Evolutionary conservation across 2,888 invertebrate genomes (phyloP), one percentile per base, ranked within the genome.

Genomic region (Stenodema calcarata): DNA sequence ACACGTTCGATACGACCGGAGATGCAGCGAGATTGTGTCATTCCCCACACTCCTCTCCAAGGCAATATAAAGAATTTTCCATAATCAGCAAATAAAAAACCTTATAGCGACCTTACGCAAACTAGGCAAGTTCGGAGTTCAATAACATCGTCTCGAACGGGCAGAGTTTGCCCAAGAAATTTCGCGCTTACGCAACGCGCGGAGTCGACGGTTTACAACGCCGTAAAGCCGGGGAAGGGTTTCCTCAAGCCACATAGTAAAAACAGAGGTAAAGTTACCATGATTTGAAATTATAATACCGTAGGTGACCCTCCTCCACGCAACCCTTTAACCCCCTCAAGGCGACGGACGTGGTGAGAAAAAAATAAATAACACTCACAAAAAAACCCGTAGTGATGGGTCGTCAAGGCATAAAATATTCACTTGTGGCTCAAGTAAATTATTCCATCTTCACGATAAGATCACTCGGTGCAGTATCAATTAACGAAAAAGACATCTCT

Each of bases 251-350:
- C 41, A 35, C 73, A 30, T 12, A n/a, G 73, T 73, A 73, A 73
- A 73, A 73, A 73, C 41, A 35, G 73, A 73, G 73, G 41, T 73
- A 35, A 35, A 35, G 35, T 73, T 73, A 41, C 73, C 73, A 73
- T 4, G 73, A 73, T 73, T 73, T 73, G 73, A 73, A 73, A 73
- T 73, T 73, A 73, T 73, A 30, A 73, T 73, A 30, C 35, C 41
- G 30, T 7, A n/a, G 73, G 35, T 41, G 73, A 73, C 73, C 73
- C 73, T 41, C 73, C 35, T 73, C 73, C 23, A 62, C 62, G 62
- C 62, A 62, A 62, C 62, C 62, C 62, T 23, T 23, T 11, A 62
- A 62, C 62, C 23, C 62, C 11, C 62, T 23, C 9, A 18, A 18
- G 3, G 23, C 23, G 62, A 27, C 18, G 11, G 62, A 18, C 9